Evolutionary conservation across 2,113 vertebrate genomes (phyloP).

Genomic region (Stomatorhinus ivindoensis): DNA sequence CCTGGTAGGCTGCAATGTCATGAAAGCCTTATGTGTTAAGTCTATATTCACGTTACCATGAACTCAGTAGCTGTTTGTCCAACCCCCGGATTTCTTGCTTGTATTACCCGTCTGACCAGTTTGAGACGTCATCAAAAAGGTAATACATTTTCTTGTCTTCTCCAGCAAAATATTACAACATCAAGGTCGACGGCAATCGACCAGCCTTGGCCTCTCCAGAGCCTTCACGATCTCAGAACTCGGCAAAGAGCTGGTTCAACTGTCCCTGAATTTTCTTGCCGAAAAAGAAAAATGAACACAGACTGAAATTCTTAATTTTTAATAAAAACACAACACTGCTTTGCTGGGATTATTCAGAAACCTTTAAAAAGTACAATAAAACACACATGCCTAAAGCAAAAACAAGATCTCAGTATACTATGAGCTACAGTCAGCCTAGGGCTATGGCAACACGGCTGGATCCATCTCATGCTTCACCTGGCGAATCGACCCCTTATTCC

Average conservation of each 20-base stretch:
- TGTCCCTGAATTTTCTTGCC: constrained; percentile 59
- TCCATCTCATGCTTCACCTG: constrained; percentile 69
- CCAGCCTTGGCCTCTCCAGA: constrained; percentile 51
- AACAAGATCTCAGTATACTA: constrained; percentile 11
- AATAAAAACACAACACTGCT: constrained; percentile 62
- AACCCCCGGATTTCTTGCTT: neutral
- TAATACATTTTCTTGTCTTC: constrained; percentile 15
- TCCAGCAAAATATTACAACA: constrained; percentile 76
- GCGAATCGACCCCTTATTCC: constrained; percentile 78
- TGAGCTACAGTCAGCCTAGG: neutral
- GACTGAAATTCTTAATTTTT: constrained; percentile 52
- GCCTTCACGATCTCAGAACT: constrained; percentile 56
- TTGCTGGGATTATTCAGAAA: constrained; percentile 50
- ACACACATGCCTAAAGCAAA: constrained; percentile 6
- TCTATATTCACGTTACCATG: neutral
- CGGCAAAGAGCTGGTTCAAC: constrained; percentile 72
- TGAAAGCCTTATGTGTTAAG: neutral
- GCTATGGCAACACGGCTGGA: constrained; percentile 15
- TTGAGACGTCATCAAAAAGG: neutral
- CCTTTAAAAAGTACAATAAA: constrained; percentile 56
- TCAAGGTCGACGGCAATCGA: constrained; percentile 62
- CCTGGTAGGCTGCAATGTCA: neutral
- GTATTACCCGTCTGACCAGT: neutral
- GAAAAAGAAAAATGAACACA: constrained; percentile 21
- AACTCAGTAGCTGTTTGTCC: neutral